Base-by-base conservation (phyloP, 2,113 vertebrate species). In the Stomatorhinus ivindoensis region DNA sequence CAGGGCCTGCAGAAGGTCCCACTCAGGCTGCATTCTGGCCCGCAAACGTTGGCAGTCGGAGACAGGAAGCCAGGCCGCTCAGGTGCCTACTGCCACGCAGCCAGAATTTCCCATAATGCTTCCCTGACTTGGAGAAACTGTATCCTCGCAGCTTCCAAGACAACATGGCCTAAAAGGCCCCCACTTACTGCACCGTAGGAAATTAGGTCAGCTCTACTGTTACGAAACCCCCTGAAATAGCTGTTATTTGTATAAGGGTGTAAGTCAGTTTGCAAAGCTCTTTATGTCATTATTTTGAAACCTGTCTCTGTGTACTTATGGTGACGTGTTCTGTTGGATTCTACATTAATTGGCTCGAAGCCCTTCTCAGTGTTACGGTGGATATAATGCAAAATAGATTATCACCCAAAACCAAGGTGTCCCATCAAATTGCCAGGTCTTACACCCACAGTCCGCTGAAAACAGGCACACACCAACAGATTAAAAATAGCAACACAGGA, bases 161-260 rank as follows among this genome's bases (percentile, higher is more conserved):
- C 89, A 86, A 53, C 73, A 83, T 80, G 65, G 65, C 89, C 86
- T 65, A 19, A 80, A 69, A 47, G 24, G 85, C 65, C 89, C 87
- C 91, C 92, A 92, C 91, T 93, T 90, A 47, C 83, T 91, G 44
- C 88, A 76, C 86, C 39, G 50, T 80, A 92, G 90, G 88, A 93
- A 93, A 94, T 91, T 92, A 94, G 93, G 92, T 94, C 92, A 93
- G 48, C 82, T 89, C 93, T 90, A 73, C 91, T 93, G 91, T 88
- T 89, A 90, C 90, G 90, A 89, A 88, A 73, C 93, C 47, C 85
- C 84, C 65, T 82, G 86, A 51, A 55, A 35, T 27, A 35, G 58
- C 87, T 88, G 55, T 51, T 50, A 73, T 58, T 89, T 61, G 61
- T 87, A 44, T 50, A 48, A 27, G 46, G 31, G 42, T 65, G 8